These are phyloP conservation scores for Globia sparganii DNA, from an alignment of 2,888 invertebrate genomes.

Conservation along the genomic window DNA sequence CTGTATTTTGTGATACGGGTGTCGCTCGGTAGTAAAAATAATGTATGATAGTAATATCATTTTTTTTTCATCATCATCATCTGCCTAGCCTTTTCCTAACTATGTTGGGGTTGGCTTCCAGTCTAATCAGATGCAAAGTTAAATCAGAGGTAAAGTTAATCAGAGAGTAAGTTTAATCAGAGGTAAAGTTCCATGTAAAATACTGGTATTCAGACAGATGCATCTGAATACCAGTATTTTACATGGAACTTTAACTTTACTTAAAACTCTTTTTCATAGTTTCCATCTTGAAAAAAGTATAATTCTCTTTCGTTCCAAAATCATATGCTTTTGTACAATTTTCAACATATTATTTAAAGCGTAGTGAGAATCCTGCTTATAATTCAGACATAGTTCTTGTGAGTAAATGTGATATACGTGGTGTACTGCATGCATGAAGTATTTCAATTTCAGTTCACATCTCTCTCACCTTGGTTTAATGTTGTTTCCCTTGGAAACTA, in stretches of 20 bases:
- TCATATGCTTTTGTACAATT: not conserved
- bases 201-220: no score
- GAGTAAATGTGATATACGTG: conserved; percentile 19
- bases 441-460: conserved; percentile 44
- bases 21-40: not conserved
- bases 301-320: not conserved
- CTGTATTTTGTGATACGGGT: no score
- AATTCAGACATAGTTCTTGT: conserved; percentile 14
- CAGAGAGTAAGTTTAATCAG: no score
- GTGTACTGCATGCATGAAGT: conserved; percentile 19
- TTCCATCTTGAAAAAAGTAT: not conserved
- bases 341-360: not conserved
- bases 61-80: not conserved
- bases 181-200: no score
- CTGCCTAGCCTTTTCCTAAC: no score
- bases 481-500: not conserved
- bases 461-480: conserved; percentile 11
- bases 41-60: not conserved
- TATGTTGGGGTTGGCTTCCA: no score
- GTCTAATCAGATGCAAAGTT: no score
- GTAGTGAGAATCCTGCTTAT: not conserved
- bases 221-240: no score
- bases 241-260: no score
- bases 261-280: not conserved
- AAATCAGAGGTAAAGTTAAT: no score